Conservation (phyloP, 2,797 vertebrate species). For the Chaetophractus vellerosus region DNA sequence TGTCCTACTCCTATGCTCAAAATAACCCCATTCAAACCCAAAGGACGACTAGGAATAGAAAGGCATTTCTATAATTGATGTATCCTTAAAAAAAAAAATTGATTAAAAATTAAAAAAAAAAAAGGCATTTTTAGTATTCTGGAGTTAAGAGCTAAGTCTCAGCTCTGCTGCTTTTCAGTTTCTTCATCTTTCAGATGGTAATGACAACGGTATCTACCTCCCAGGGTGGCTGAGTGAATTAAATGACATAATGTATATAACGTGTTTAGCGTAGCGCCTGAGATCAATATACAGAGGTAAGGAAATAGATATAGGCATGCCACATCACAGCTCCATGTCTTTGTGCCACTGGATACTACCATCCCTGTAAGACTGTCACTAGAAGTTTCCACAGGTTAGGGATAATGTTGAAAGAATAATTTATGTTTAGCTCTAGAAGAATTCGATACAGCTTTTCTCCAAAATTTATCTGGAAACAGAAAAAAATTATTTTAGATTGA, state of each 20-base stretch:
- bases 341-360: not conserved
- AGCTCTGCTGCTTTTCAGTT: not conserved
- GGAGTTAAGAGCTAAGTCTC: not conserved
- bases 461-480: conserved; percentile 43
- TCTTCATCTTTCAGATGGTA: not conserved
- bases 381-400: not conserved
- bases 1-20: not conserved
- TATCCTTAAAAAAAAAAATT: no score
- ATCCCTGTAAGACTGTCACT: not conserved
- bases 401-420: not conserved
- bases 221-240: not conserved
- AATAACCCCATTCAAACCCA: conserved; percentile 6
- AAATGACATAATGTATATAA: not conserved
- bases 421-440: not conserved
- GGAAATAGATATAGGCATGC: not conserved
- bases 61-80: not conserved
- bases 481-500: not conserved
- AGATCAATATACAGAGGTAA: not conserved
- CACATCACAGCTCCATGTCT: not conserved
- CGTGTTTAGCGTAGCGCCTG: not conserved
- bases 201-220: not conserved
- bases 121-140: not conserved
- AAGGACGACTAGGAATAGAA: conserved; percentile 7
- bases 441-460: not conserved
- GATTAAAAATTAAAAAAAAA: no score